Evolutionary conservation across 2,888 invertebrate species (phyloP).

Genomic region (Apodemia hepburni): DNA sequence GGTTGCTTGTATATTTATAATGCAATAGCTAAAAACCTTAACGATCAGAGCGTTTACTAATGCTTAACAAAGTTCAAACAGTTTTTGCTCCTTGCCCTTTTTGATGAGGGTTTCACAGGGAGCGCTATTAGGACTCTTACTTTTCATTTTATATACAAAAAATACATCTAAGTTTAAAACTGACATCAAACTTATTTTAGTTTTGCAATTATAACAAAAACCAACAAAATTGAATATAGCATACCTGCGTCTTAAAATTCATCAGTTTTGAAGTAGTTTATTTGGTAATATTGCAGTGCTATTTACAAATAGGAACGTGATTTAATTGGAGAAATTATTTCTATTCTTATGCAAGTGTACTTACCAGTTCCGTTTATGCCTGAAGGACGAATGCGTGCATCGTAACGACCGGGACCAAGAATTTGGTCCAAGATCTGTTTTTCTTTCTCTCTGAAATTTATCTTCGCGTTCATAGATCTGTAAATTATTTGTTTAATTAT

Average conservation of each 20-base stretch:
- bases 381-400: slow-evolving; percentile 95
- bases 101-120: slow-evolving; percentile 19
- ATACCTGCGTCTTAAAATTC: slow-evolving; percentile 5
- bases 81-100: slow-evolving; percentile 12
- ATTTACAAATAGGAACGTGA: slow-evolving; percentile 4
- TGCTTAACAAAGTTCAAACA: slow-evolving; percentile 12
- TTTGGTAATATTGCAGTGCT: slow-evolving; percentile 12
- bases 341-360: slow-evolving; percentile 42
- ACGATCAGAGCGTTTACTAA: slow-evolving; percentile 13
- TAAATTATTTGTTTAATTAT: background rate
- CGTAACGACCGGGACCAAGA: slow-evolving; percentile 93
- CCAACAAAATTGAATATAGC: slow-evolving; percentile 1
- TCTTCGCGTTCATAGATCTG: slow-evolving; percentile 89
- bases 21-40: slow-evolving; percentile 23
- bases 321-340: background rate
- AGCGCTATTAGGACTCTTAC: slow-evolving; percentile 12
- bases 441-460: slow-evolving; percentile 96
- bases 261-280: slow-evolving; percentile 8
- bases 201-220: background rate
- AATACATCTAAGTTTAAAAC: slow-evolving; percentile 10
- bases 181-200: slow-evolving; percentile 7
- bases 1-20: slow-evolving; percentile 16
- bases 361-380: slow-evolving; percentile 97
- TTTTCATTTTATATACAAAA: slow-evolving; percentile 17
- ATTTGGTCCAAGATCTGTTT: slow-evolving; percentile 96